These are phyloP conservation scores for Ernsta delagoae DNA, from an alignment of 2,888 invertebrate species.

Conservation along the genomic window DNA sequence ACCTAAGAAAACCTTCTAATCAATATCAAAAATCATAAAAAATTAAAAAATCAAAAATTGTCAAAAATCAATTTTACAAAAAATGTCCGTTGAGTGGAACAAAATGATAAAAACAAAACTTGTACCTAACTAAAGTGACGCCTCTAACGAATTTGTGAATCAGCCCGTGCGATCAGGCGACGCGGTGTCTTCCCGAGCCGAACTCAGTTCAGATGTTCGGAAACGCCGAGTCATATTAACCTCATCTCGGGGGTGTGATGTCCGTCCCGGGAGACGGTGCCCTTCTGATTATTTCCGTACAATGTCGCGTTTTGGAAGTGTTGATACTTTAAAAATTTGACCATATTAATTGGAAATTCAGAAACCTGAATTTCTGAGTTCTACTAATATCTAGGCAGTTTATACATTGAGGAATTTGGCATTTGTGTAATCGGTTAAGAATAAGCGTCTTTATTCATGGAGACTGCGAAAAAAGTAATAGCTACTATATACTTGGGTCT, in stretches of 20 bases:
- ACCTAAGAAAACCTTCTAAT: too few species aligned
- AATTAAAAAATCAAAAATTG: too few species aligned
- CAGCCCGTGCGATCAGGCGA: conserved; percentile 1
- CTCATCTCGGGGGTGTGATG: conserved; percentile 73
- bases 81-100: not conserved
- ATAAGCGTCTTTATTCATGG: too few species aligned
- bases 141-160: conserved; percentile 17
- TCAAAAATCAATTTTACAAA: not conserved
- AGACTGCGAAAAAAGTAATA: too few species aligned
- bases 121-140: conserved; percentile 7
- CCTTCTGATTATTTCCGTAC: conserved; percentile 65
- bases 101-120: not conserved
- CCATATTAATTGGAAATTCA: too few species aligned
- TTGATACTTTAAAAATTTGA: conserved; percentile 56
- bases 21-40: too few species aligned
- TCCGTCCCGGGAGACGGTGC: conserved; percentile 63
- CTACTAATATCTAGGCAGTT: too few species aligned
- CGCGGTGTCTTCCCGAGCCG: not conserved
- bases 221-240: conserved; percentile 77
- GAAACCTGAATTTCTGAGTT: too few species aligned
- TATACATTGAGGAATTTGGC: too few species aligned
- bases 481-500: too few species aligned
- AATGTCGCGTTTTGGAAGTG: conserved; percentile 43
- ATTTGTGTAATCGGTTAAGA: too few species aligned
- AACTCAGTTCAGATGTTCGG: conserved; percentile 19